These are phyloP conservation scores for Myripristis murdjan DNA, from an alignment of 2,797 vertebrate genomes.

Conservation along the genomic window DNA sequence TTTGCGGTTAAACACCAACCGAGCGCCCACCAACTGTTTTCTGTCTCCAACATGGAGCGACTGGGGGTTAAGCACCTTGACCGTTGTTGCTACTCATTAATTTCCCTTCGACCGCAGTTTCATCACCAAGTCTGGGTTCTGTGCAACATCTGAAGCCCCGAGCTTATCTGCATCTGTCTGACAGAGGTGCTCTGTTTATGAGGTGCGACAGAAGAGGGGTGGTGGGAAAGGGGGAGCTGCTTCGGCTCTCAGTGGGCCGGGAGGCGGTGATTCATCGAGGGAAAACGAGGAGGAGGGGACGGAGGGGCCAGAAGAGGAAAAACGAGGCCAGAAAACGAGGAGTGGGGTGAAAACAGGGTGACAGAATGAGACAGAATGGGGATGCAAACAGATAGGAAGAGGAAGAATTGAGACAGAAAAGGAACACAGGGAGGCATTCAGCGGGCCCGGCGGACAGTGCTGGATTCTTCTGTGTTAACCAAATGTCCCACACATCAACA, in stretches of 20 bases:
- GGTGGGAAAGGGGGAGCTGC: not conserved
- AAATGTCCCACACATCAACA: not conserved
- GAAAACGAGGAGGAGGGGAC: too few relatives aligned
- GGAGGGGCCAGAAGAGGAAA: not conserved
- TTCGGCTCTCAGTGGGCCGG: not conserved
- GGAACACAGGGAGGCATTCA: slow-evolving; percentile 1
- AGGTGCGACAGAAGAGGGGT: slow-evolving; percentile 13
- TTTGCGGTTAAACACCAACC: too few relatives aligned
- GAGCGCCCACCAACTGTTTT: too few relatives aligned
- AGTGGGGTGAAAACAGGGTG: not conserved
- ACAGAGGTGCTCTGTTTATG: slow-evolving; percentile 26
- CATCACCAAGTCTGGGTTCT: not conserved
- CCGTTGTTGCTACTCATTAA: too few relatives aligned
- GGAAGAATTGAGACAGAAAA: slow-evolving; percentile 9
- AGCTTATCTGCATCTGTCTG: slow-evolving; percentile 3
- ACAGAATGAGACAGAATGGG: not conserved
- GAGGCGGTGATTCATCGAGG: slow-evolving; percentile 4
- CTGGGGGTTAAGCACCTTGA: too few relatives aligned
- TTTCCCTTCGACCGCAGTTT: too few relatives aligned
- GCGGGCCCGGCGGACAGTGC: not conserved
- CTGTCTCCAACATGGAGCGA: too few relatives aligned
- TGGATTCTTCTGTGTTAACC: not conserved
- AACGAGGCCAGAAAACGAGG: not conserved
- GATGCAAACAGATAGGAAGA: slow-evolving; percentile 19
- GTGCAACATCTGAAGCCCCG: not conserved